Evolutionary conservation across 2,113 vertebrate genomes (phyloP), one percentile per base, ranked within the genome.

Genomic region (Hemibagrus wyckioides): DNA sequence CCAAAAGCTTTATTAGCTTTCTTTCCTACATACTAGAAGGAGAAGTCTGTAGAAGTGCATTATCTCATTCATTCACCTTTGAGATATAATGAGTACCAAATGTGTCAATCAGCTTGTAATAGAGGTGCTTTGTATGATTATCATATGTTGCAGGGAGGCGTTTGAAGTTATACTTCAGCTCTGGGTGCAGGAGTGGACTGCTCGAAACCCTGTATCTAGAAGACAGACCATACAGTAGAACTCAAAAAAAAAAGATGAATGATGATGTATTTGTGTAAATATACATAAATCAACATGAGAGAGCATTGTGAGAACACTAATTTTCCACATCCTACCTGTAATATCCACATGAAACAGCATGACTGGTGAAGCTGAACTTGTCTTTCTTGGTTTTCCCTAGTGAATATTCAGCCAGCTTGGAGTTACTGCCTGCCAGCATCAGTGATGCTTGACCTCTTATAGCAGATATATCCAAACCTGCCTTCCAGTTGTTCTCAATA

Each of bases 51-150:
- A n/a, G n/a, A n/a, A n/a, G n/a, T n/a, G n/a, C n/a, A n/a, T n/a
- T 1, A 48, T 48, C 44, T 48, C 6, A 48, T 48, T n/a, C n/a
- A 61, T 41, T 92, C 83, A 95, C 95, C 92, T 94, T 94, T 2
- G 91, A 94, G 90, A 96, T 90, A 87, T 91, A 96, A 90, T 96
- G 95, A 14, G 95, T 96, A 36, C 95, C 95, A 19, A 93, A 96
- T 82, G 77, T 92, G 50, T 94, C 90, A 11, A 96, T 95, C 28
- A 96, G 85, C 50, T 89, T 93, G 91, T 93, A 93, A 84, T 92
- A 96, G 2, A 94, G 94, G 9, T 95, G 94, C 6, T 75, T 75
- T 41, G 71, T 13, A 6, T 8, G 13, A 8, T 86, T 6, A 2
- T 79, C 15, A 10, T 54, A 79, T 19, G 0, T 54, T 88, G 91